These are phyloP conservation scores for Reticulitermes lucifugus DNA, from an alignment of 2,888 invertebrate species.

Conservation along the genomic window DNA sequence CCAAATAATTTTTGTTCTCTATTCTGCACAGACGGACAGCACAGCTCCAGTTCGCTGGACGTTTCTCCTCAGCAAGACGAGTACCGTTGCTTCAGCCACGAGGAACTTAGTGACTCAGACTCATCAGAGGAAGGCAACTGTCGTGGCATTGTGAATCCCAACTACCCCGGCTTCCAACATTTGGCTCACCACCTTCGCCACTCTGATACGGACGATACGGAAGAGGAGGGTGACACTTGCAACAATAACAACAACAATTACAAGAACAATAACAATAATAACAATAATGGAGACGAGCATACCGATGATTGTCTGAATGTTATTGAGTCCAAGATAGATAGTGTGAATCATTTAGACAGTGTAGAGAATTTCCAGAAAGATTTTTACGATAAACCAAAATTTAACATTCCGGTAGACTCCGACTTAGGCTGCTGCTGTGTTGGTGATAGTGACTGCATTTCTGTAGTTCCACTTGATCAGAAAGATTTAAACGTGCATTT, in stretches of 20 bases:
- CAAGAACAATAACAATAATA: conserved; percentile 56
- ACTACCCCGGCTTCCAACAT: conserved; percentile 87
- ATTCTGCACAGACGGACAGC: conserved; percentile 59
- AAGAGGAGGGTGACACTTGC: conserved; percentile 64
- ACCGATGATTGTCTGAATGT: conserved; percentile 53
- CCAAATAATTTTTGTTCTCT: background rate
- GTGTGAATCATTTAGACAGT: conserved; percentile 66
- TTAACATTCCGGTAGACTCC: conserved; percentile 64
- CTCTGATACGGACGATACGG: conserved; percentile 65
- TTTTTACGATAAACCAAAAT: conserved; percentile 70
- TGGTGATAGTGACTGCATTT: conserved; percentile 10
- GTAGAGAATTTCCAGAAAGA: conserved; percentile 68
- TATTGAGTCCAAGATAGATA: conserved; percentile 62
- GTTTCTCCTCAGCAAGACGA: conserved; percentile 67
- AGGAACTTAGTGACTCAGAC: conserved; percentile 68
- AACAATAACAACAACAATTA: conserved; percentile 65
- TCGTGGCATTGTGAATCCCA: conserved; percentile 82
- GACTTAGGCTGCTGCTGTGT: conserved; percentile 6
- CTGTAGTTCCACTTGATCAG: conserved; percentile 33
- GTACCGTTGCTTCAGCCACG: conserved; percentile 69
- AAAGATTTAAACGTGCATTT: conserved; percentile 50
- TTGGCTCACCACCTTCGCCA: conserved; percentile 75
- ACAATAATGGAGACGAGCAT: conserved; percentile 56
- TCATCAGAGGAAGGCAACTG: conserved; percentile 61
- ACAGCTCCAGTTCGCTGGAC: conserved; percentile 63